Evolutionary conservation across 2,797 vertebrate genomes (phyloP), one percentile per base, ranked within the genome.

Genomic region (Simalia tracyae): DNA sequence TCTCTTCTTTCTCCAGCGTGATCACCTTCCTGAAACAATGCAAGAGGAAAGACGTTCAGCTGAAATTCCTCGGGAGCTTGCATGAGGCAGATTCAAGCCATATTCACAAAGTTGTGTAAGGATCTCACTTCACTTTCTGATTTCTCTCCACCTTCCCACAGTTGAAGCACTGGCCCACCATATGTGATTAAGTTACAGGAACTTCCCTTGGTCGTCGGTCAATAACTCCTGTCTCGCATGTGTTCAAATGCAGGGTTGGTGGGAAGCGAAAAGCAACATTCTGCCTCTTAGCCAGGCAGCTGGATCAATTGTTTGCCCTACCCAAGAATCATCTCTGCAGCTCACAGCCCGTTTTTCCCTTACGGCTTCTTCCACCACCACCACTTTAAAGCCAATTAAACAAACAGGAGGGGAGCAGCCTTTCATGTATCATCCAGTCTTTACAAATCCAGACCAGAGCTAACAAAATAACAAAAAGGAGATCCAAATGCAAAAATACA

Each of bases 1-100:
- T 98, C 0, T 98, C 98, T 7, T 97, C 97, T 93, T 99, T 99
- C 97, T 99, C 98, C 96, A 99, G 95, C 2, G 96, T 98, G 96
- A 99, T 97, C 91, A 98, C 97, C 95, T 98, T 99, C 96, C 99
- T 99, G 96, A 54, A 66, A 96, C 93, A 91, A 86, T 76, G 94
- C 92, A 64, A 28, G 89, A 84, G 89, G 87, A 87, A 0, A 10
- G 46, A 31, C 9, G 1, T 95, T 54, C 93, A 76, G n/a, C 57
- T 1, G 1, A 94, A 22, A 81, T 28, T 89, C 66, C 89, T 91
- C 0, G 3, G 28, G 57, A 28, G 28, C 72, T 42, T 85, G 87
- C 59, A 22, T 66, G 87, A 90, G 93, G 93, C 93, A 94, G 92
- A 95, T 93, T 93, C 28, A 85, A 24, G 19, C 11, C 12, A 28